Conservation (phyloP, 1,140 invertebrate species). For the Drosophila mauritiana region DNA sequence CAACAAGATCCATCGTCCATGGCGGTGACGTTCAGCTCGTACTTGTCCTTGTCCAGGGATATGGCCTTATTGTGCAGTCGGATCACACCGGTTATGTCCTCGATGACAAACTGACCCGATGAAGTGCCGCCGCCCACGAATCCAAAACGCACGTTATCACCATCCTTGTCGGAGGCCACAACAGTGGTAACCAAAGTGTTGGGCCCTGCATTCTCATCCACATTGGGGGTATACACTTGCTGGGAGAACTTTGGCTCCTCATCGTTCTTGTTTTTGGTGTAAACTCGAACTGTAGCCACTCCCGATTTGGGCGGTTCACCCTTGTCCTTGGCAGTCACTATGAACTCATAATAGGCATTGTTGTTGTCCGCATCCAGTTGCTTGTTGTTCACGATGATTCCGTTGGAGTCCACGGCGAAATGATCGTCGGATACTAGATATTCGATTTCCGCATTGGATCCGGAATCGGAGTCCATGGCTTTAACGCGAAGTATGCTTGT, state of each 20-base stretch:
- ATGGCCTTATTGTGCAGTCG: conserved; percentile 93
- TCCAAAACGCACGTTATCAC: conserved; percentile 96
- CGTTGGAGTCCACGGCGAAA: conserved; percentile 95
- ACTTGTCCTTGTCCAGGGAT: conserved; percentile 94
- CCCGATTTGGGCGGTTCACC: conserved; percentile 96
- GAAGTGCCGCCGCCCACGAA: conserved; percentile 95
- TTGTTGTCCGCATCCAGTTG: conserved; percentile 97
- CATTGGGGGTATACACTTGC: conserved; percentile 97
- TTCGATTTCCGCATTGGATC: conserved; percentile 96
- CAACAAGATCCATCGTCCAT: conserved; percentile 97
- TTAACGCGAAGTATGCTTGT: conserved; percentile 96
- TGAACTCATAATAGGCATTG: conserved; percentile 97
- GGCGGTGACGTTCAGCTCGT: conserved; percentile 97
- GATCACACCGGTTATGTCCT: conserved; percentile 97
- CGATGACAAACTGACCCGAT: conserved; percentile 97
- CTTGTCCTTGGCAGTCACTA: conserved; percentile 96
- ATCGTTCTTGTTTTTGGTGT: conserved; percentile 98
- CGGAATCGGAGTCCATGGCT: conserved; percentile 96
- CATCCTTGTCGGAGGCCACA: conserved; percentile 97
- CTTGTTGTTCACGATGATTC: conserved; percentile 96
- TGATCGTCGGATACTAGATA: conserved; percentile 96
- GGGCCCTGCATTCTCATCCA: conserved; percentile 97
- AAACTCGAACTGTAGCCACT: conserved; percentile 95
- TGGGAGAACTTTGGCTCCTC: conserved; percentile 98
- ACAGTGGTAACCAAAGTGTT: conserved; percentile 97